phyloP scores from a whole-genome alignment of 2,888 invertebrate genomes.

The Drosophila tripunctata region DNA sequence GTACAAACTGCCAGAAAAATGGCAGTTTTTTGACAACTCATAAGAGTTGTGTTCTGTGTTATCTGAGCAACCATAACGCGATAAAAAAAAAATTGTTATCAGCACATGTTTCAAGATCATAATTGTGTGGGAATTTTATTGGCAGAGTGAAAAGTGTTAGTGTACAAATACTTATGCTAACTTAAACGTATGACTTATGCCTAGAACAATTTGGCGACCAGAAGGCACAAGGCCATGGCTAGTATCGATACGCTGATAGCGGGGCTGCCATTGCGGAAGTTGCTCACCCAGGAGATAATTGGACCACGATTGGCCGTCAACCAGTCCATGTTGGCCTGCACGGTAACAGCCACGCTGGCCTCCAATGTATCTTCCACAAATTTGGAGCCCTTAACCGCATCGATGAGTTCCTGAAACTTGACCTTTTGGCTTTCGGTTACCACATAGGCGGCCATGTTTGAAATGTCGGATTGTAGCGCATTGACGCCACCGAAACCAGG shows the following conservation, averaged over 20 bases:
- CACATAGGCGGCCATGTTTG: constrained; percentile 71
- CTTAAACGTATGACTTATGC: constrained; percentile 23
- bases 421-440: constrained; percentile 68
- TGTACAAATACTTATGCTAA: constrained; percentile 33
- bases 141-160: neutral
- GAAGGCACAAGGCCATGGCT: constrained; percentile 46
- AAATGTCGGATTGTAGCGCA: constrained; percentile 74
- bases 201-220: constrained; percentile 58
- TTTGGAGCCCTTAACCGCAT: constrained; percentile 59
- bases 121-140: constrained; percentile 36
- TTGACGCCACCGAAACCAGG: constrained; percentile 71
- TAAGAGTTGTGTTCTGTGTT: neutral
- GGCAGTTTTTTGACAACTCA: neutral
- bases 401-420: constrained; percentile 65
- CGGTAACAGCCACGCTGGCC: constrained; percentile 46
- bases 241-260: constrained; percentile 51
- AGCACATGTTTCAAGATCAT: constrained; percentile 4
- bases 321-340: constrained; percentile 74
- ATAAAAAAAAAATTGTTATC: constrained; percentile 6
- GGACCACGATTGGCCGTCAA: constrained; percentile 73
- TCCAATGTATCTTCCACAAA: constrained; percentile 59
- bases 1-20: neutral
- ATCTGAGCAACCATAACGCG: constrained; percentile 11
- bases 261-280: constrained; percentile 52
- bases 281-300: constrained; percentile 70